These are phyloP conservation scores for Nesoenas mayeri DNA, from an alignment of 2,113 vertebrate species.

Conservation along the genomic window DNA sequence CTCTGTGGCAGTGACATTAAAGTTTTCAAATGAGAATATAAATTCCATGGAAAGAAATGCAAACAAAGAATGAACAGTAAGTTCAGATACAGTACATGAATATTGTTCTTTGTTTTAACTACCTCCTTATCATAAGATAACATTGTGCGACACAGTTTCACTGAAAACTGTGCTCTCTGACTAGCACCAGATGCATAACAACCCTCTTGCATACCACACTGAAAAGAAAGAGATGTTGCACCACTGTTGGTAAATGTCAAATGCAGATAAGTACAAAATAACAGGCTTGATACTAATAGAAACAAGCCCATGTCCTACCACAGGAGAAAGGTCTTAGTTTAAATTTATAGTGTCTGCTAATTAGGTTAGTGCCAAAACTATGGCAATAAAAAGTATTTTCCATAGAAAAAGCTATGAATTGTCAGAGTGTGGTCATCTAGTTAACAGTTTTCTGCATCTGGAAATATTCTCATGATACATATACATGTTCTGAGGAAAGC, in stretches of 20 bases:
- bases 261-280: neutral
- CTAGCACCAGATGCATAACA: neutral
- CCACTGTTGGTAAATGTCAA: neutral
- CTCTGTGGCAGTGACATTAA: neutral
- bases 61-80: conserved; percentile 3
- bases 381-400: neutral
- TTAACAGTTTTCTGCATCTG: neutral
- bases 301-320: neutral
- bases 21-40: conserved; percentile 4
- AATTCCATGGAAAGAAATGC: conserved; percentile 6
- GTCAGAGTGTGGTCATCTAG: neutral
- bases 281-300: neutral
- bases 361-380: neutral
- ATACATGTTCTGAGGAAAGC: neutral
- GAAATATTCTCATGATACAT: neutral
- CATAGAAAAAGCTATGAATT: neutral
- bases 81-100: neutral
- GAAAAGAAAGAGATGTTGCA: neutral
- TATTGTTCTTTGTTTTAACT: neutral
- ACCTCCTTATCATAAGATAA: conserved; percentile 11
- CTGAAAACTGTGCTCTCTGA: neutral
- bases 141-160: neutral
- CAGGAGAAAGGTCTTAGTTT: neutral
- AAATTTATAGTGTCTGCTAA: neutral
- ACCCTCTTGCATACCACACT: rapidly evolving